Base-by-base conservation (phyloP, 2,888 invertebrate species). In the Brachyopa scutellaris region DNA sequence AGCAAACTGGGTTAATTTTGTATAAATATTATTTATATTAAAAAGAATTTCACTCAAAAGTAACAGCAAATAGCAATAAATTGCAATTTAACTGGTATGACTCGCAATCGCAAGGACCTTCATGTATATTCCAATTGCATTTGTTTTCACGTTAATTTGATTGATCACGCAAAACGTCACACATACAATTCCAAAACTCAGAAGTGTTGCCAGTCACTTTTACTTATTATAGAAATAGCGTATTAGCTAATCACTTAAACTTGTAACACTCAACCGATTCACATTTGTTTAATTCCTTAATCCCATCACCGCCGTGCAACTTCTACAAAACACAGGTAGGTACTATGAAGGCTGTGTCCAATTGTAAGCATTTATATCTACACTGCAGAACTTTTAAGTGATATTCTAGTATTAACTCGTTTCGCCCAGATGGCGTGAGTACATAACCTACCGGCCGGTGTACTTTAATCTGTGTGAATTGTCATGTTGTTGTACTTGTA, bases 351-450 rank as follows among this genome's bases (percentile, higher is more conserved):
- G 26, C 31, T 38, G 15, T 4, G 2, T 17, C 11, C 23, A 21
- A 33, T 33, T 29, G 53, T 23, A 23, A 33, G 33, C 55, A 15
- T 33, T 55, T 67, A 67, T 67, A 67, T 45, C 21, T 36, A 26
- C 23, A 7, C 29, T 31, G 31, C 42, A 53, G 42, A 21, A 53
- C 5, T 40, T 15, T n/a, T 7, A 42, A 21, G 42, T 67, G 19
- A 33, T 21, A 55, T 45, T 45, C 67, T 17, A 36, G 67, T 8
- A 6, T 33, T 55, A 67, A 67, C 67, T 19, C 45, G 67, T 26
- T 67, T 36, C 6, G n/a, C 36, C 45, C 31, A 53, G 67, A 67
- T 55, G 13, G 15, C 21, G 17, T 40, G 13, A 38, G 21, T 31
- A n/a, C n/a, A n/a, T n/a, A n/a, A 17, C 9, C 17, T 17, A 31